phyloP scores from a whole-genome alignment of 2,888 invertebrate genomes.

The Acronicta aceris region DNA sequence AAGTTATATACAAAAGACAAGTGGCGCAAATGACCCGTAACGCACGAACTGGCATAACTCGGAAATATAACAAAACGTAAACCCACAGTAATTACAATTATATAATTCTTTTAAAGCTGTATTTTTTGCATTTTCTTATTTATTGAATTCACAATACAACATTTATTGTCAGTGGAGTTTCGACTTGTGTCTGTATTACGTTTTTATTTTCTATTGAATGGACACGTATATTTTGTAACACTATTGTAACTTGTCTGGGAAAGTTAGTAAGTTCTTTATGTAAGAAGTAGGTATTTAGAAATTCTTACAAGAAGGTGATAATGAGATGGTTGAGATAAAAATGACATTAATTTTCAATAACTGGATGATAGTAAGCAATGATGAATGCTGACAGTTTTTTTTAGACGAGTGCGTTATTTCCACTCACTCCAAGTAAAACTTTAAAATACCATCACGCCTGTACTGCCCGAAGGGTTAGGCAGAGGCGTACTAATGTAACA shows the following conservation, averaged over 20 bases:
- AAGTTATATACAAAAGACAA: constrained; percentile 19
- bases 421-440: too few species aligned
- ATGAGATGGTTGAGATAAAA: too few species aligned
- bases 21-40: constrained; percentile 54
- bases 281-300: neutral
- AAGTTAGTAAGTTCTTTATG: neutral
- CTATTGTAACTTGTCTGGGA: neutral
- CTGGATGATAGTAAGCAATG: too few species aligned
- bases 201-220: constrained; percentile 1
- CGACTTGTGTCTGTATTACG: neutral
- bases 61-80: constrained; percentile 26
- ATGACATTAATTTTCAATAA: too few species aligned
- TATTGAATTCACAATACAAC: constrained; percentile 14
- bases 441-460: too few species aligned
- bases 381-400: too few species aligned
- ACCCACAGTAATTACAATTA: constrained; percentile 26
- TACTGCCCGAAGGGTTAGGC: too few species aligned
- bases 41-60: constrained; percentile 46
- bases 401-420: too few species aligned
- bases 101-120: constrained; percentile 22
- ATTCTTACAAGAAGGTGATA: too few species aligned
- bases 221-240: neutral
- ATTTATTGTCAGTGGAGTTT: constrained; percentile 1
- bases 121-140: constrained; percentile 20
- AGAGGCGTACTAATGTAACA: too few species aligned